Base-by-base conservation (phyloP, 1,140 invertebrate genomes). In the Temnothorax nylanderi region DNA sequence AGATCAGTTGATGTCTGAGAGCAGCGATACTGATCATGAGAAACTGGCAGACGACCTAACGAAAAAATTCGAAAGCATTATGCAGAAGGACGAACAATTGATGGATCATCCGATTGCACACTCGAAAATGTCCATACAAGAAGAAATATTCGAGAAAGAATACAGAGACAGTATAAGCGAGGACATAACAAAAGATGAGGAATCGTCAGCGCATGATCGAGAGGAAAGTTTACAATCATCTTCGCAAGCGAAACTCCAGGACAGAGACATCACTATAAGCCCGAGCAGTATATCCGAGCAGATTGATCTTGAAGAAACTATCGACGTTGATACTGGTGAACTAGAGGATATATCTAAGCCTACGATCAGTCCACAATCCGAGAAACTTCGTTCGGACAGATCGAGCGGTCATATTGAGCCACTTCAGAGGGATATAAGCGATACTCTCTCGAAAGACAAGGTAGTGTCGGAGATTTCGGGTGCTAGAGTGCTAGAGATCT, bases 241-340 rank as follows among this genome's bases (percentile, higher is more conserved):
- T 6, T 93, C 90, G 2, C 91, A 92, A 44, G 87, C 72, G 0
- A 93, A 88, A 85, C 37, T 93, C 0, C 87, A 91, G 0, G 94
- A 95, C 1, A 89, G 91, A 81, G 94, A 95, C 76, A 92, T 94
- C 1, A 94, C 94, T 10, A 89, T 94, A 74, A 95, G 94, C 76
- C 93, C 94, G 0, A 95, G 93, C 44, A 95, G 93, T 80, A 94
- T 94, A 62, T 95, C 94, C 16, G 94, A 95, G 21, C 93, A 93
- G 41, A 91, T 94, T 41, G 94, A 94, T 13, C 71, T 94, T 2
- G 94, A 94, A 78, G 93, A 92, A 10, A 84, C 89, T 0, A 81
- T 90, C 4, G 92, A 93, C 13, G 41, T 93, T 0, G 88, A 92
- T 11, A 92, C 88, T 3, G 91, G 87, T 44, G 90, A 91, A 21